Evolutionary conservation across 1,140 invertebrate species (phyloP).

Genomic region (Papilio aristodemus): DNA sequence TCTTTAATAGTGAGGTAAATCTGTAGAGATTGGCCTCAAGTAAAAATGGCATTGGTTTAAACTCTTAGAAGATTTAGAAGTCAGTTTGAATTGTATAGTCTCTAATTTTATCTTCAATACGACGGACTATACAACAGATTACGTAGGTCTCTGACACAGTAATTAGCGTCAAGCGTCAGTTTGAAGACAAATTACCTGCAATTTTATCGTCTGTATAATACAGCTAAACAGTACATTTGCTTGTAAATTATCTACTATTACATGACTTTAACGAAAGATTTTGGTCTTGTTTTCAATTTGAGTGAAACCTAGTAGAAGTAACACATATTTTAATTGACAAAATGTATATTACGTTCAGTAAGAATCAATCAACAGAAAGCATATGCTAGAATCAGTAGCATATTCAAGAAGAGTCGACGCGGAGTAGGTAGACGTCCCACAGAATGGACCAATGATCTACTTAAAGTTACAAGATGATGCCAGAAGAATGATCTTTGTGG

Average conservation of each 20-base stretch:
- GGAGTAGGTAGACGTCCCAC: no score
- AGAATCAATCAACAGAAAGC: no score
- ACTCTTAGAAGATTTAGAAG: background rate
- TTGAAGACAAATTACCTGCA: slow-evolving; percentile 9
- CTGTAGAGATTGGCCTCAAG: background rate
- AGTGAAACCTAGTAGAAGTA: background rate
- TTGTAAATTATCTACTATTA: slow-evolving; percentile 2
- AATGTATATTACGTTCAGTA: no score
- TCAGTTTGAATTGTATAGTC: background rate
- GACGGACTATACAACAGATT: background rate
- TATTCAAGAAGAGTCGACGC: no score
- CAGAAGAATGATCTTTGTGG: no score
- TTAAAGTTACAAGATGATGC: no score
- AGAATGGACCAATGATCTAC: no score
- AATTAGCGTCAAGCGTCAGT: slow-evolving; percentile 14
- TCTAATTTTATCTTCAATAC: background rate
- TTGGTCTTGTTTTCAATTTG: background rate
- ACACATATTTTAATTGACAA: background rate
- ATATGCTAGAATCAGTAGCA: background rate
- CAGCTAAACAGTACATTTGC: slow-evolving; percentile 17
- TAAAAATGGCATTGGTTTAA: background rate
- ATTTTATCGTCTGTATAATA: slow-evolving; percentile 3
- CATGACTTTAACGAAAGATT: background rate
- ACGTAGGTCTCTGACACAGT: background rate
- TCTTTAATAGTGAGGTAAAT: no score